Evolutionary conservation across 2,797 vertebrate species (phyloP), one percentile per base, ranked within the genome.

Genomic region (Neopelma chrysocephalum): DNA sequence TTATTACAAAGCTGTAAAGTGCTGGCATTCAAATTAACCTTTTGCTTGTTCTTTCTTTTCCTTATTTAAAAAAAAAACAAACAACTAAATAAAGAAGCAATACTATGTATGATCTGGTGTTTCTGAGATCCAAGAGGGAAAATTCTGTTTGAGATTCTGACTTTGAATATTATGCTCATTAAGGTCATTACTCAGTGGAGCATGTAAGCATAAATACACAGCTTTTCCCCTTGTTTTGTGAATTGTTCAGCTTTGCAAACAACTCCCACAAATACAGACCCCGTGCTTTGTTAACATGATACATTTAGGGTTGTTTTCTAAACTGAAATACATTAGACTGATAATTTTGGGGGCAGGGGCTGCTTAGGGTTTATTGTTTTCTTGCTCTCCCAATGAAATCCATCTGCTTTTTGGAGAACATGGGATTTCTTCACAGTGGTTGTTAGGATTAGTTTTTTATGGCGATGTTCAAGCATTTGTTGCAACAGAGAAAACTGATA

Each of bases 191-290:
- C 50, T 94, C 94, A 88, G 72, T 83, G 87, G 65, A 92, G 89
- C 91, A 79, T 91, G 83, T 87, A 96, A 96, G 81, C 92, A 72
- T 85, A 95, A 91, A 79, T 77, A 88, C 62, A 68, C 4, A 8
- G 72, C 65, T 73, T 57, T 87, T 43, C 10, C 6, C 47, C 64
- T 61, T 89, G 71, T 68, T 91, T 77, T 86, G 50, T 92, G 87
- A 85, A 48, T 91, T 91, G 83, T 94, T 90, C n/a, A 88, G 87
- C 72, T 95, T 80, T 93, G 82, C 89, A 92, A 73, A 92, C 91
- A 91, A 56, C 92, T 96, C 82, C 75, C 76, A 87, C 94, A 47
- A 15, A 12, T n/a, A 62, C 70, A 70, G 72, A 25, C 47, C 56
- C 27, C n/a, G 19, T 72, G 68, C 73, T 68, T 48, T 69, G 81